A percentile compares a stretch with the other conserved stretches of the same genome.
phyloP scores from a whole-genome alignment of 2,888 invertebrate species.

The Drosophila nr. perissopoda region DNA sequence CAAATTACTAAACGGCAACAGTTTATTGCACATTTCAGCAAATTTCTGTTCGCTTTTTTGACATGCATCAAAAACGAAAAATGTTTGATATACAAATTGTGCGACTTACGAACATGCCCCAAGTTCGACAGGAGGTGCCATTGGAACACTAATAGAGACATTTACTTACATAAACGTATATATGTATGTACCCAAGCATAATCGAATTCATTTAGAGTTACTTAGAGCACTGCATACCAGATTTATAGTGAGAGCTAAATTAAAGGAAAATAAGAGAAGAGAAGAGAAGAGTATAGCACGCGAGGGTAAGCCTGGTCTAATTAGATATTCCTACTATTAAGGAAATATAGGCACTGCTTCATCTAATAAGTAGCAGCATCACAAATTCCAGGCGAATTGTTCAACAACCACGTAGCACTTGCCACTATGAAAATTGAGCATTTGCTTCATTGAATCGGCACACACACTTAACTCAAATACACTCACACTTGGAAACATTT shows the following conservation, averaged over 20 bases:
- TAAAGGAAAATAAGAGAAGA: not conserved
- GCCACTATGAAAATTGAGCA: conserved; percentile 37
- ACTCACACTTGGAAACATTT: conserved; percentile 30
- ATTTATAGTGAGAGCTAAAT: conserved; percentile 39
- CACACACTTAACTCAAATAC: not conserved
- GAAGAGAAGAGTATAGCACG: conserved; percentile 1
- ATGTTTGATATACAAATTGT: conserved; percentile 24
- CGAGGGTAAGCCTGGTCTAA: conserved; percentile 10
- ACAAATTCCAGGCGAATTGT: conserved; percentile 7
- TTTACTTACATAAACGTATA: conserved; percentile 47
- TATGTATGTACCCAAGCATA: conserved; percentile 35
- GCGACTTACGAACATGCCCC: conserved; percentile 22
- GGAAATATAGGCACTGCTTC: conserved; percentile 48
- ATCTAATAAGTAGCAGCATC: conserved; percentile 25
- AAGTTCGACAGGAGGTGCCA: not conserved
- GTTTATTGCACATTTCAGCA: conserved; percentile 12
- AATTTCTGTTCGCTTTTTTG: conserved; percentile 24
- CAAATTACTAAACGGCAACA: conserved; percentile 18
- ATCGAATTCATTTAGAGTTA: conserved; percentile 57
- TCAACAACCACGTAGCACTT: conserved; percentile 48
- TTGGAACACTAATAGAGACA: conserved; percentile 40
- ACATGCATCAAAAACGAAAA: conserved; percentile 29
- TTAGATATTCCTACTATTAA: conserved; percentile 36
- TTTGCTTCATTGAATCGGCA: conserved; percentile 37
- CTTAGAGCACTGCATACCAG: conserved; percentile 43